Conservation (phyloP, 1,140 invertebrate genomes). For the Drosophila baimaii region DNA sequence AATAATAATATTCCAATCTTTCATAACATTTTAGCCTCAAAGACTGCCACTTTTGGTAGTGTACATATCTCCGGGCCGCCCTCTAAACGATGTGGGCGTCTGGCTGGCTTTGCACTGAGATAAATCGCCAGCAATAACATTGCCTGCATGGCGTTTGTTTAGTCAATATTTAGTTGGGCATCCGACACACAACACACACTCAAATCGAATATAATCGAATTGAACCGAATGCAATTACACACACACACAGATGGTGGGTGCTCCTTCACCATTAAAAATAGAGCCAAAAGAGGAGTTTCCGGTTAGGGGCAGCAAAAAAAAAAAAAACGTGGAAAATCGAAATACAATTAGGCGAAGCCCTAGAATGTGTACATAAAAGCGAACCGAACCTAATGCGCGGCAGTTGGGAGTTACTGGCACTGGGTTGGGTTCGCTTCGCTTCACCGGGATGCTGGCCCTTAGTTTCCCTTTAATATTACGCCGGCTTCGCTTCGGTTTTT, state of each 20-base stretch:
- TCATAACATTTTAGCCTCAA: slow-evolving; percentile 3
- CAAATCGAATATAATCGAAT: slow-evolving; percentile 16
- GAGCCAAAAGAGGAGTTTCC: slow-evolving; percentile 22
- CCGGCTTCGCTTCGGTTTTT: slow-evolving; percentile 18
- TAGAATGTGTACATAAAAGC: slow-evolving; percentile 43
- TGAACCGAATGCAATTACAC: slow-evolving; percentile 29
- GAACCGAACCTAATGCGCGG: slow-evolving; percentile 33
- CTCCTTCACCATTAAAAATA: slow-evolving; percentile 6
- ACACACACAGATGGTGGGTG: slow-evolving; percentile 9
- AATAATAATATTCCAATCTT: background rate
- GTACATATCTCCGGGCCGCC: slow-evolving; percentile 1
- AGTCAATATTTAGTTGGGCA: slow-evolving; percentile 73
- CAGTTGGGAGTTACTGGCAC: slow-evolving; percentile 13
- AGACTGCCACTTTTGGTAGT: slow-evolving; percentile 8
- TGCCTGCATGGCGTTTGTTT: slow-evolving; percentile 66
- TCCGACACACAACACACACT: slow-evolving; percentile 15
- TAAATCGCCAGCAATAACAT: slow-evolving; percentile 63
- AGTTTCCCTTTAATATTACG: slow-evolving; percentile 8
- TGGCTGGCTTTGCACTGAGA: slow-evolving; percentile 56
- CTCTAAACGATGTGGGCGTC: slow-evolving; percentile 30
- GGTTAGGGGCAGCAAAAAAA: slow-evolving; percentile 18
- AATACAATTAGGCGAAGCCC: slow-evolving; percentile 56
- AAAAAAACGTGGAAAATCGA: slow-evolving; percentile 62
- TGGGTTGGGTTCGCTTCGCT: slow-evolving; percentile 8
- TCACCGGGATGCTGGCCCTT: slow-evolving; percentile 32